Evolutionary conservation across 2,797 vertebrate species (phyloP), one percentile per base, ranked within the genome.

Genomic region (Gadopsis marmoratus): DNA sequence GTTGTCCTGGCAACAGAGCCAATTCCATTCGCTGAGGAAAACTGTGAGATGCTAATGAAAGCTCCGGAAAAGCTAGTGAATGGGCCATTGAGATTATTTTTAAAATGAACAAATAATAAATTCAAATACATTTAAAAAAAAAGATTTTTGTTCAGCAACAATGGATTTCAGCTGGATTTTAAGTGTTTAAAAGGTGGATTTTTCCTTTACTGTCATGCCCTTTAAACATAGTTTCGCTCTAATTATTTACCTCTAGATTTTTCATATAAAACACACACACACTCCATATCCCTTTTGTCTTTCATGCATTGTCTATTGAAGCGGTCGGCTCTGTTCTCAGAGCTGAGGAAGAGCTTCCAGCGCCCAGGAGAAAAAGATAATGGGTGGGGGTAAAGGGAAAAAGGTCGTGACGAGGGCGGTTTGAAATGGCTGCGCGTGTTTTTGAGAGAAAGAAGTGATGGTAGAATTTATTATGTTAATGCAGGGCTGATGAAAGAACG

Each of bases 321-420:
- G 72, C 0, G 23, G 0, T 55, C 14, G 0, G 0, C 12, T 74
- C 47, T 84, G 43, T 59, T 85, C 45, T 82, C 12, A 9, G 84
- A 81, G 7, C 5, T 4, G 41, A 78, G 78, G 70, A 79, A 71
- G 62, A 82, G 62, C 60, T 29, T 6, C 19, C 16, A 48, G 55
- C 60, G 39, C 71, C 61, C 29, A 43, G 31, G 33, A 29, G 56
- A 4, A 29, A 65, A 61, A 71, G 45, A 80, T 64, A 61, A 81
- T 41, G 59, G 45, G n/a, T n/a, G 60, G 65, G 72, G 71, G 29
- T 26, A 65, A 79, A 60, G 33, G 76, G 71, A 62, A 67, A 26
- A 21, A 4, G 35, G 67, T 74, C 3, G 0, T 47, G 14, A 33
- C 29, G 62, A 73, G 55, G 64, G 17, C 10, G 6, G 37, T 26